Evolutionary conservation across 2,797 vertebrate genomes (phyloP).

Genomic region (Cygnus olor): DNA sequence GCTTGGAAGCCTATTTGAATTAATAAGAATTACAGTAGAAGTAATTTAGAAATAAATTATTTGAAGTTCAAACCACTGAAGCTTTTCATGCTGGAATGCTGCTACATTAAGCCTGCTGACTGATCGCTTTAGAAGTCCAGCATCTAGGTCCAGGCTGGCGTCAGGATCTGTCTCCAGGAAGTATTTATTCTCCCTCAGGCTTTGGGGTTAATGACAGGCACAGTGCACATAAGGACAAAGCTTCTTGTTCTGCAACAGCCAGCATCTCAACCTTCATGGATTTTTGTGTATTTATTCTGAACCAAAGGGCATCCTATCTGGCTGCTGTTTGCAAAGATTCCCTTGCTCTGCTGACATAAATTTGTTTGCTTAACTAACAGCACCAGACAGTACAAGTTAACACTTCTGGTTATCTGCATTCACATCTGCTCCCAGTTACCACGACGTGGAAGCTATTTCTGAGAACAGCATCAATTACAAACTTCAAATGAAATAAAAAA

Average conservation of each 20-base stretch:
- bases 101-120: constrained; percentile 25
- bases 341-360: neutral
- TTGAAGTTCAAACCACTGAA: constrained; percentile 76
- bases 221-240: neutral
- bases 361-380: neutral
- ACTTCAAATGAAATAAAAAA: neutral
- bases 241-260: neutral
- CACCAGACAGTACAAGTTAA: neutral
- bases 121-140: constrained; percentile 35
- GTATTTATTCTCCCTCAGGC: neutral
- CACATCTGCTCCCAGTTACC: neutral
- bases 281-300: neutral
- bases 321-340: constrained; percentile 17
- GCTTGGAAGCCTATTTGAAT: constrained; percentile 80
- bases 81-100: constrained; percentile 63
- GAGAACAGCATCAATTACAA: neutral
- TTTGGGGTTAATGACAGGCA: neutral
- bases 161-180: neutral
- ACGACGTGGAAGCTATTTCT: neutral
- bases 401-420: neutral
- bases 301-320: neutral
- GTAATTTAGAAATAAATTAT: constrained; percentile 84
- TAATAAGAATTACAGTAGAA: constrained; percentile 83
- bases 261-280: neutral
- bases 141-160: neutral